These are phyloP conservation scores for Imbricaverruca yamaguchii DNA, from an alignment of 2,888 invertebrate genomes.

Conservation along the genomic window DNA sequence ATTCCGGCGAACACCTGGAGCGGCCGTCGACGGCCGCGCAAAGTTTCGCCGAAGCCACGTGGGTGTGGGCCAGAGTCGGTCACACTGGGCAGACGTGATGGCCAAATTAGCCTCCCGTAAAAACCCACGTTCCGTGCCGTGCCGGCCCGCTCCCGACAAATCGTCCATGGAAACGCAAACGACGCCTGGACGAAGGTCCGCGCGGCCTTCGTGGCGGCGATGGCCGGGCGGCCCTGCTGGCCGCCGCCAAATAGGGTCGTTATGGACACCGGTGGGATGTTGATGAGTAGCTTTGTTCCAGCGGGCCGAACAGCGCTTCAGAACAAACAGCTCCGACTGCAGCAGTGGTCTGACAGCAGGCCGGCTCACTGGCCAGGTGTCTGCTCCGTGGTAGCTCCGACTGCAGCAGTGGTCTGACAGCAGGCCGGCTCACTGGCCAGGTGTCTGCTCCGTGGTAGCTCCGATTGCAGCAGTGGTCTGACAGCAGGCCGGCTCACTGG, in stretches of 20 bases:
- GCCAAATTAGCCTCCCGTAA: neutral
- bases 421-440: too few species aligned
- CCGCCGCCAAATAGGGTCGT: neutral
- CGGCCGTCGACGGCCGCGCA: neutral
- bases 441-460: too few species aligned
- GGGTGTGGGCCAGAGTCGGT: neutral
- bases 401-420: too few species aligned
- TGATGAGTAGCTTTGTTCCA: neutral
- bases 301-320: neutral
- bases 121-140: conserved; percentile 5
- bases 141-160: neutral
- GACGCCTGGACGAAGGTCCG: neutral
- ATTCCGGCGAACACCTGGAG: neutral
- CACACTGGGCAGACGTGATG: neutral
- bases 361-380: too few species aligned
- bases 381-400: too few species aligned
- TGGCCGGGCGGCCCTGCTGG: neutral
- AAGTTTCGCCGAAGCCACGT: neutral
- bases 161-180: conserved; percentile 16
- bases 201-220: neutral
- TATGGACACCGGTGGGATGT: neutral
- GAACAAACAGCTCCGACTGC: too few species aligned
- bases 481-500: too few species aligned
- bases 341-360: too few species aligned
- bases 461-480: too few species aligned